These are phyloP conservation scores for Cricetomys ansorgei DNA, from an alignment of 2,113 vertebrate species.

Conservation along the genomic window DNA sequence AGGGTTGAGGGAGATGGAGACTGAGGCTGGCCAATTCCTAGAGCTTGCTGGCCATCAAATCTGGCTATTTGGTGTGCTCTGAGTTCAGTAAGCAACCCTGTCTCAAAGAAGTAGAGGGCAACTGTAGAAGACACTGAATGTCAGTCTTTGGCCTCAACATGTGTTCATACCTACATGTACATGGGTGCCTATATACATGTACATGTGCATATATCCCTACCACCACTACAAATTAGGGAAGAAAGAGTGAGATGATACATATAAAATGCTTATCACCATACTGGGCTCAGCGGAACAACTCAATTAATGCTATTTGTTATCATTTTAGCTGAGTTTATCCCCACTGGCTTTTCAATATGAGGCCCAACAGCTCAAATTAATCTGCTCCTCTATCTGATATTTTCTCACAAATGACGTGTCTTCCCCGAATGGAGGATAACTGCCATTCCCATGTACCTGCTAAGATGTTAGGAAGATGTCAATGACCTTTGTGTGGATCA, in stretches of 20 bases:
- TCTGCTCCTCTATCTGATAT: background rate
- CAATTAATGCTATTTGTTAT: background rate
- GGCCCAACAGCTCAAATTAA: background rate
- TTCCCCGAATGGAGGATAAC: background rate
- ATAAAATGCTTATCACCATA: background rate
- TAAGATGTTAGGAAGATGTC: background rate
- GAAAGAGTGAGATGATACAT: background rate
- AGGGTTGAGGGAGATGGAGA: background rate
- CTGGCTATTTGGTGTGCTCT: background rate
- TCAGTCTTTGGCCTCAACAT: background rate
- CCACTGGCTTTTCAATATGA: background rate
- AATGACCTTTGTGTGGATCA: background rate
- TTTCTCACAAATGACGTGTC: background rate
- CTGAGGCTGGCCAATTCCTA: background rate
- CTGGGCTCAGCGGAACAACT: background rate
- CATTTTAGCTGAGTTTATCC: background rate
- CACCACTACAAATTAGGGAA: background rate
- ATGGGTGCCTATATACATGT: no score
- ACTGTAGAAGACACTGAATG: background rate
- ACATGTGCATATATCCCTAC: no score
- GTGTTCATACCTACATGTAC: background rate
- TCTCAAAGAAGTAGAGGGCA: background rate
- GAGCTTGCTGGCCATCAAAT: background rate
- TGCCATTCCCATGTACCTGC: background rate
- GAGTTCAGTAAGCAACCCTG: background rate